phyloP scores from a whole-genome alignment of 2,113 vertebrate species.

The Phoenicopterus ruber region DNA sequence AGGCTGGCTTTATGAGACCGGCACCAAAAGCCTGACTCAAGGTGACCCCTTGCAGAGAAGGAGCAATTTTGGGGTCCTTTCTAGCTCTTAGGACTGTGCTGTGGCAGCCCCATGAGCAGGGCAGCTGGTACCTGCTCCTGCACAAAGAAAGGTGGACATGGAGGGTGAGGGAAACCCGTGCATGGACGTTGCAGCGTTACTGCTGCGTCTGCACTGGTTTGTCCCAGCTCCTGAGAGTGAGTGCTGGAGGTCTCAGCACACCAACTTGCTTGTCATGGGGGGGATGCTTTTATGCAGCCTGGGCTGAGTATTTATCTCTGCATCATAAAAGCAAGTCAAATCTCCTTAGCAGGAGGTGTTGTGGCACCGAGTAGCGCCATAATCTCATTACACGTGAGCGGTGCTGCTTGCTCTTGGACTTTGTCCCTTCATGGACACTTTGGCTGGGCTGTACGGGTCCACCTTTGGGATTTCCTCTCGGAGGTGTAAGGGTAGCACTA shows the following conservation, averaged over 20 bases:
- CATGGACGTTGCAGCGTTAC: accelerated
- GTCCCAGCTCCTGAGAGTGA: not conserved
- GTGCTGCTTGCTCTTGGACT: not conserved
- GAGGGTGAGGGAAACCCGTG: not conserved
- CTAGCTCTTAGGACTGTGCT: not conserved
- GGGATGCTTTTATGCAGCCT: not conserved
- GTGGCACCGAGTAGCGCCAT: not conserved
- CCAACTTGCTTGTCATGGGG: accelerated
- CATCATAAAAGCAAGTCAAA: not conserved
- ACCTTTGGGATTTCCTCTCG: not conserved
- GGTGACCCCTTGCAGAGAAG: not conserved
- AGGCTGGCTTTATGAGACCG: not conserved
- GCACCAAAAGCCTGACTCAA: not conserved
- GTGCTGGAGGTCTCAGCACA: not conserved
- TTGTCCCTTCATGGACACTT: not conserved
- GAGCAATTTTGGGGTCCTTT: not conserved
- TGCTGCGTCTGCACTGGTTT: not conserved
- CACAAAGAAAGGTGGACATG: not conserved
- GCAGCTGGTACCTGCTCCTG: not conserved
- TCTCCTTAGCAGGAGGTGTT: not conserved
- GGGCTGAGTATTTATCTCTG: not conserved
- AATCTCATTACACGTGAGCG: not conserved
- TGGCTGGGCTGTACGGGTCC: not conserved
- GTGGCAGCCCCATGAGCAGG: not conserved
- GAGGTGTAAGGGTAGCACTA: accelerated